Evolutionary conservation across 2,888 invertebrate species (phyloP).

Genomic region (Acholoe squamosa): DNA sequence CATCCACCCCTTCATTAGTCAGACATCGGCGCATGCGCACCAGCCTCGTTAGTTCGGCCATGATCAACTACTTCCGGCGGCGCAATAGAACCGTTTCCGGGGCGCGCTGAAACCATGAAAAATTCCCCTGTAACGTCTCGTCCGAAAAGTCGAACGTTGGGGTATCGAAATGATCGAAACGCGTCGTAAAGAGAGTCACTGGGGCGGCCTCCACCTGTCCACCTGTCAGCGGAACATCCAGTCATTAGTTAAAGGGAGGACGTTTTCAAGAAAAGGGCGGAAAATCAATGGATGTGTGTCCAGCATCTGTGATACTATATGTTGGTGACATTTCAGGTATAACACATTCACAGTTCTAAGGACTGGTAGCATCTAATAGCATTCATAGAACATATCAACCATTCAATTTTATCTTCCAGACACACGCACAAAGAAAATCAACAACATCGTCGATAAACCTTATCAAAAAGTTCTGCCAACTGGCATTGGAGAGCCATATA

Average conservation of each 20-base stretch:
- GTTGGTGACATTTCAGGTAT: too few relatives aligned
- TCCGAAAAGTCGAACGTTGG: conserved; percentile 54
- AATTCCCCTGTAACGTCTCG: conserved; percentile 9
- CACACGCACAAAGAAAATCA: too few relatives aligned
- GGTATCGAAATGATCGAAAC: conserved; percentile 58
- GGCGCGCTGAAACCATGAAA: conserved; percentile 51
- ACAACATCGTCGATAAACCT: too few relatives aligned
- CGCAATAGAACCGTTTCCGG: conserved; percentile 60
- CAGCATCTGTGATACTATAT: too few relatives aligned
- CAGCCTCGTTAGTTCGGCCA: conserved; percentile 58
- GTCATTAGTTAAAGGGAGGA: neutral
- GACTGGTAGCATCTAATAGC: too few relatives aligned
- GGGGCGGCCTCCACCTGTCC: neutral
- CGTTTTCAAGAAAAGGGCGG: too few relatives aligned
- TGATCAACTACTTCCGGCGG: conserved; percentile 59
- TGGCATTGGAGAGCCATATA: too few relatives aligned
- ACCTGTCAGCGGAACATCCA: conserved; percentile 32
- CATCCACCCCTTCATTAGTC: conserved; percentile 47
- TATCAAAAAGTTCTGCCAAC: too few relatives aligned
- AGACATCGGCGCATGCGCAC: conserved; percentile 55
- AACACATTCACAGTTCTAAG: too few relatives aligned
- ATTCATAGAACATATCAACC: too few relatives aligned
- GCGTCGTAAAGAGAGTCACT: conserved; percentile 4
- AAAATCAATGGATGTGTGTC: too few relatives aligned
- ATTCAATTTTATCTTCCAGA: too few relatives aligned